Evolutionary conservation across 2,888 invertebrate genomes (phyloP), one percentile per base, ranked within the genome.

Genomic region (Pseudanteris insignis): DNA sequence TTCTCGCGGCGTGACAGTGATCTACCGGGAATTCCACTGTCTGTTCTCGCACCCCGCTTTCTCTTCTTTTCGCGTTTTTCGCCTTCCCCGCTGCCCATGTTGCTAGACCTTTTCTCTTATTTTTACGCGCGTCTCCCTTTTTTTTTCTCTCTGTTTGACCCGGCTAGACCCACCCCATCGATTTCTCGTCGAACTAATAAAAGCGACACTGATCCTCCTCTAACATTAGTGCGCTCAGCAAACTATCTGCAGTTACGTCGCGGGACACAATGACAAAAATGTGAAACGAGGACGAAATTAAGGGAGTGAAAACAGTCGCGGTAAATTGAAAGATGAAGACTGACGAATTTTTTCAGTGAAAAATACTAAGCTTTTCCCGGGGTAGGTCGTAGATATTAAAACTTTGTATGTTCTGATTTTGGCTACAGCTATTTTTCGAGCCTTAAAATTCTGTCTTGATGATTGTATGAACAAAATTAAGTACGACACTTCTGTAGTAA

Each of bases 1-100:
- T 78, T 74, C 72, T 74, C 71, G 72, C 67, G 68, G 70, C 69
- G 70, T 76, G 79, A 79, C 79, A 79, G 75, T 79, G 79, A 78
- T 77, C 77, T 77, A 77, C 58, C 57, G 64, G 58, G 64, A 64
- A 64, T 67, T 65, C 64, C 65, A 55, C 51, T 64, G 60, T 64
- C 63, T 59, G 58, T 62, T 54, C 58, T 59, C 53, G 63, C 54
- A 43, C 50, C 54, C 58, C 54, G 7, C 41, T 55, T 59, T 44
- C 48, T 57, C 41, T 58, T 44, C 55, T 32, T 50, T 55, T 44
- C 55, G 53, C 59, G 57, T 38, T 41, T 50, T 43, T 41, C 33
- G 25, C 18, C 32, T 33, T 32, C 9, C 47, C 9, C 43, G 2
- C 12, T 33, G 1, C 25, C 46, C 10, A 9, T 38, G 30, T 46